Percentiles rank a stretch among this genome's conserved stretches.
Conservation (phyloP, 2,888 invertebrate genomes). For the Coremacera marginata region DNA sequence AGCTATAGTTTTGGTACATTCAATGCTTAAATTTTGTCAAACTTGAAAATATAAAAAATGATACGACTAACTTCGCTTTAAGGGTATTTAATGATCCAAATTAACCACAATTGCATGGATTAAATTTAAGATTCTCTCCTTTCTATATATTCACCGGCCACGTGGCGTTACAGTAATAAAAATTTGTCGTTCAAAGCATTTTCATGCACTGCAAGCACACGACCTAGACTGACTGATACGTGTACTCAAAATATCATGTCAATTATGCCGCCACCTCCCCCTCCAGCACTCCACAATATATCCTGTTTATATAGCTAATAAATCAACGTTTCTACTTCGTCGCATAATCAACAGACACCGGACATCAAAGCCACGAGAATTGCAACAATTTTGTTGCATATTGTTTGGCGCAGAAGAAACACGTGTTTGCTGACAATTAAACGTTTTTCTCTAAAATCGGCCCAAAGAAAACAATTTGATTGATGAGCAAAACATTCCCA, state of each 20-base stretch:
- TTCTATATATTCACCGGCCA: conserved; percentile 1
- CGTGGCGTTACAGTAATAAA: conserved; percentile 28
- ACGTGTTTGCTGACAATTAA: conserved; percentile 48
- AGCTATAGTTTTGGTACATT: no score
- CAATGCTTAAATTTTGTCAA: no score
- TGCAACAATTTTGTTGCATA: conserved; percentile 35
- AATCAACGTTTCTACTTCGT: conserved; percentile 3
- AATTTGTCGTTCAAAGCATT: conserved; percentile 47
- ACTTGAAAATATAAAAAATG: no score
- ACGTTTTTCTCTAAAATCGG: conserved; percentile 26
- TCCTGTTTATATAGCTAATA: conserved; percentile 28
- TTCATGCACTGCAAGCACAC: conserved; percentile 37
- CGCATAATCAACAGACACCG: background rate
- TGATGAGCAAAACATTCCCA: conserved; percentile 39
- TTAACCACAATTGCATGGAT: no score
- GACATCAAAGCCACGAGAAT: background rate
- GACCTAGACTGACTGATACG: background rate
- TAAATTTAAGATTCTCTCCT: background rate
- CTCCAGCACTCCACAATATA: background rate
- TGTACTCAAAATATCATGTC: conserved; percentile 27
- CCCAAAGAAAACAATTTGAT: conserved; percentile 37
- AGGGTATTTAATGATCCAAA: no score
- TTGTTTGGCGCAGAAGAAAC: conserved; percentile 39
- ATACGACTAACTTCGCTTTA: no score
- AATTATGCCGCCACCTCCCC: conserved; percentile 13